Percentiles rank a stretch among this genome's conserved stretches.
These are phyloP conservation scores for Lycodopsis pacificus DNA, from an alignment of 2,797 vertebrate species.

Conservation along the genomic window DNA sequence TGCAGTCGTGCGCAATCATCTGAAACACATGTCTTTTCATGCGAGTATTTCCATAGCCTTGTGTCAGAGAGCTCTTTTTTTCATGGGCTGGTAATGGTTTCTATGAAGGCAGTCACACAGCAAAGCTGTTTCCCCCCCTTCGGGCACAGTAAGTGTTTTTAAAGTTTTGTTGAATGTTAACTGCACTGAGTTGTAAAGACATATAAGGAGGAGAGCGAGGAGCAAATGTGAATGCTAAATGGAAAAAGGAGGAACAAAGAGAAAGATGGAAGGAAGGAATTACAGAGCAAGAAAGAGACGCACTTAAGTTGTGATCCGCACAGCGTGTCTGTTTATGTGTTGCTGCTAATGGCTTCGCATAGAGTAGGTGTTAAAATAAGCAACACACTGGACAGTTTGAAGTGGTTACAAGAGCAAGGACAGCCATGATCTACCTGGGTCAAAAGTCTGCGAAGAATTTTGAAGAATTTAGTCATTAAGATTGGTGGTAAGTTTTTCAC, in stretches of 20 bases:
- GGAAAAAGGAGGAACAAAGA: slow-evolving; percentile 18
- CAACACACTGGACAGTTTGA: background rate
- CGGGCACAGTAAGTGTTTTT: slow-evolving; percentile 30
- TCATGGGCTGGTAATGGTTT: slow-evolving; percentile 39
- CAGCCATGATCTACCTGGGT: background rate
- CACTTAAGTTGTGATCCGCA: slow-evolving; percentile 14
- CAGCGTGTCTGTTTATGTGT: slow-evolving; percentile 3
- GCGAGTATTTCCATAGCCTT: slow-evolving; percentile 46
- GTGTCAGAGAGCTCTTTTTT: slow-evolving; percentile 44
- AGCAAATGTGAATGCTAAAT: slow-evolving; percentile 19
- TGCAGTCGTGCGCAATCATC: background rate
- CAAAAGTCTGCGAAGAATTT: slow-evolving; percentile 1
- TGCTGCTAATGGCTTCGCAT: slow-evolving; percentile 36
- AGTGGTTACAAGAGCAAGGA: slow-evolving; percentile 35
- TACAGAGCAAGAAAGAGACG: slow-evolving; percentile 1
- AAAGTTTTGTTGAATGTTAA: slow-evolving; percentile 44
- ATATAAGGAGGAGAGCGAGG: slow-evolving; percentile 23
- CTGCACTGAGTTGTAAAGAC: slow-evolving; percentile 29
- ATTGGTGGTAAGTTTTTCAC: background rate
- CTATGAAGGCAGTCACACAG: slow-evolving; percentile 38
- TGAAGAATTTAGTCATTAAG: background rate
- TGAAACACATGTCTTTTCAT: slow-evolving; percentile 36
- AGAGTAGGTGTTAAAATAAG: slow-evolving; percentile 16
- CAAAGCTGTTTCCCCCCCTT: slow-evolving; percentile 35
- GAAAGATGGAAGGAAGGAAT: slow-evolving; percentile 11